phyloP scores from a whole-genome alignment of 2,113 vertebrate genomes.

The Engraulis encrasicolus region DNA sequence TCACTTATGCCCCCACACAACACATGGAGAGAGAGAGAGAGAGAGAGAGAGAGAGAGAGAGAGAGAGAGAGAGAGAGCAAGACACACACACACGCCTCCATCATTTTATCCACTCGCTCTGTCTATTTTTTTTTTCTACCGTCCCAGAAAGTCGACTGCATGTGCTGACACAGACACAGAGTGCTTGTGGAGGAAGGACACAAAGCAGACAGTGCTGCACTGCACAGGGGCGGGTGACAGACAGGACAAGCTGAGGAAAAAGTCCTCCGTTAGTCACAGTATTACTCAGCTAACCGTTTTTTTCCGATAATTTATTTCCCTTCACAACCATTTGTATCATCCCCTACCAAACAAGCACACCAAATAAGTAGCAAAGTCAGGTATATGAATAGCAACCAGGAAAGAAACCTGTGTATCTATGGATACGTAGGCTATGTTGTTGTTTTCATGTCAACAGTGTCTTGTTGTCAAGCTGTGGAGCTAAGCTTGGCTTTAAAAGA shows the following conservation, averaged over 20 bases:
- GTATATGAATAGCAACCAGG: too few species aligned
- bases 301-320: too few species aligned
- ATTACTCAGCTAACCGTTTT: too few species aligned
- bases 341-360: too few species aligned
- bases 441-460: neutral
- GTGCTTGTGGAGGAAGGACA: neutral
- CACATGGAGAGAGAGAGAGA: constrained; percentile 29
- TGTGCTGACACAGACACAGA: neutral
- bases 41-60: constrained; percentile 30
- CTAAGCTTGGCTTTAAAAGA: neutral
- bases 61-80: constrained; percentile 18
- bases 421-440: too few species aligned
- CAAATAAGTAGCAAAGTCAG: too few species aligned
- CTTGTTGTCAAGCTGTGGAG: neutral
- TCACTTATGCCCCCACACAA: constrained; percentile 37
- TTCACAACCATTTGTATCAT: too few species aligned
- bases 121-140: neutral
- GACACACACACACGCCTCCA: neutral
- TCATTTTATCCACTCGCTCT: neutral
- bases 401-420: too few species aligned
- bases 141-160: neutral
- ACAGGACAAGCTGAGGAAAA: too few species aligned
- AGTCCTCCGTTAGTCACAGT: too few species aligned
- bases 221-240: neutral
- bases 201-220: too few species aligned